Evolutionary conservation across 2,113 vertebrate species (phyloP).

Genomic region (Dromaius novaehollandiae): DNA sequence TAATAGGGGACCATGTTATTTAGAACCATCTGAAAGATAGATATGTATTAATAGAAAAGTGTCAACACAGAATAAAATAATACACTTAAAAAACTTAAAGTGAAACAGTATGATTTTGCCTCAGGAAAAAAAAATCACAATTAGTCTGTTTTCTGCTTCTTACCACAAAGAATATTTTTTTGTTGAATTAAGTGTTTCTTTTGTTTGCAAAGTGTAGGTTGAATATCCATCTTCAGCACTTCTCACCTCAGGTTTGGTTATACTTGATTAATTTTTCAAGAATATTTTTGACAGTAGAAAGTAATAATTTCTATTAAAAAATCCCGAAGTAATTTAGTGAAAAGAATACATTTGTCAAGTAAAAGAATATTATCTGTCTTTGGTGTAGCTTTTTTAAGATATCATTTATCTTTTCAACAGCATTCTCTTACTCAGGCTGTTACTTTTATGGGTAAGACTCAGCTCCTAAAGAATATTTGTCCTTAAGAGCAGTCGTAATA

Average conservation of each 20-base stretch:
- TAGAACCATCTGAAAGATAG: background rate
- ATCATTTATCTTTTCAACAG: background rate
- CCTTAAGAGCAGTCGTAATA: background rate
- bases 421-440: background rate
- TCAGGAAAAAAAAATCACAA: background rate
- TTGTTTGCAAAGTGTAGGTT: background rate
- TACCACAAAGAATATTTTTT: background rate
- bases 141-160: background rate
- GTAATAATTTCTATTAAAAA: conserved; percentile 36
- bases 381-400: background rate
- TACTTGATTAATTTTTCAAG: conserved; percentile 35
- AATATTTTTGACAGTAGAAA: conserved; percentile 29
- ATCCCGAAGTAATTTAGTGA: conserved; percentile 9
- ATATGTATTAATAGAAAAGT: background rate
- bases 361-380: background rate
- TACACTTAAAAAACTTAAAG: background rate
- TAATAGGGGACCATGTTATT: background rate
- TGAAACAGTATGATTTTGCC: background rate
- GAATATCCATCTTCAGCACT: background rate
- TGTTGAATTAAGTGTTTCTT: background rate
- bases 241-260: conserved; percentile 22
- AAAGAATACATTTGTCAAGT: conserved; percentile 16
- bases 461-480: background rate
- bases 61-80: background rate
- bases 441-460: background rate